Percentiles rank a stretch among this genome's conserved stretches.
These are phyloP conservation scores for Arvicanthis niloticus DNA, from an alignment of 2,113 vertebrate species.

Conservation along the genomic window DNA sequence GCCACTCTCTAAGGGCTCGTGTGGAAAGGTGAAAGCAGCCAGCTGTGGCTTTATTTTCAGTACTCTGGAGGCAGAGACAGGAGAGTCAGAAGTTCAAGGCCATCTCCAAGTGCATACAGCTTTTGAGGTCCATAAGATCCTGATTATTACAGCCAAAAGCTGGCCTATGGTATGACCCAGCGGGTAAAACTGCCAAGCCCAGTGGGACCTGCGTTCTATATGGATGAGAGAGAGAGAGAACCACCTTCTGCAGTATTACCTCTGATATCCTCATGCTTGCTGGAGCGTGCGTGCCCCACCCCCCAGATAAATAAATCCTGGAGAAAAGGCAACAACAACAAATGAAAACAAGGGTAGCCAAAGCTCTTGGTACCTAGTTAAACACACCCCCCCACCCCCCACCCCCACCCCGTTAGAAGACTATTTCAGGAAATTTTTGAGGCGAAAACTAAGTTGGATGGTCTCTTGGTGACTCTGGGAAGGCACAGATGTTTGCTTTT, in stretches of 20 bases:
- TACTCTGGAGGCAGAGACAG: not conserved
- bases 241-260: not conserved
- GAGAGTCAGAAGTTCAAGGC: not conserved
- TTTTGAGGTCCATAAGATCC: not conserved
- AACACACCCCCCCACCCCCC: no score
- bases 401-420: not conserved
- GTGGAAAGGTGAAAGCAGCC: not conserved
- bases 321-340: not conserved
- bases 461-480: not conserved
- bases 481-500: accelerated
- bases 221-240: not conserved
- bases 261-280: not conserved
- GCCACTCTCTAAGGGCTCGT: not conserved
- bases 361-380: not conserved
- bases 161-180: no score
- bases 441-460: no score
- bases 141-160: no score
- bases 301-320: not conserved
- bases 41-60: not conserved
- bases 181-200: no score
- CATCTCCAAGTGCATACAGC: not conserved
- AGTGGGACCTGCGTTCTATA: not conserved
- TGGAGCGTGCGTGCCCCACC: no score
- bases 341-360: not conserved
- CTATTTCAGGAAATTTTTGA: not conserved